Evolutionary conservation across 2,888 invertebrate species (phyloP).

Genomic region (Yponomeuta sedellus): DNA sequence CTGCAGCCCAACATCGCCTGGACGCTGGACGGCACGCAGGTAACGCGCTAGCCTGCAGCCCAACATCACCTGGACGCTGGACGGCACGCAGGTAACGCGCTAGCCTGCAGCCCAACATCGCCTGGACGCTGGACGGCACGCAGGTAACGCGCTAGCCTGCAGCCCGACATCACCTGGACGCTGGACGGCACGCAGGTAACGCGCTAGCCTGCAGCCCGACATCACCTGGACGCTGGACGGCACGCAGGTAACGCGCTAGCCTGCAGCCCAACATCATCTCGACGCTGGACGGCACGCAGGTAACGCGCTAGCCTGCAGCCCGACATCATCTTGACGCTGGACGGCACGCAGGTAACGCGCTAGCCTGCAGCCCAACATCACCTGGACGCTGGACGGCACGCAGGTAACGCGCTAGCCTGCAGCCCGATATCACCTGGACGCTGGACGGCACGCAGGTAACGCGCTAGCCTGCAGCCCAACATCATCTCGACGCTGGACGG

Average conservation of each 20-base stretch:
- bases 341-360: constrained; percentile 69
- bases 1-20: constrained; percentile 79
- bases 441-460: constrained; percentile 72
- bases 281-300: constrained; percentile 75
- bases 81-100: constrained; percentile 69
- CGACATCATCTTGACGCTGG: constrained; percentile 78
- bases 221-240: constrained; percentile 79
- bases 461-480: constrained; percentile 76
- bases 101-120: constrained; percentile 77
- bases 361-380: constrained; percentile 77
- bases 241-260: constrained; percentile 64
- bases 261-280: constrained; percentile 79
- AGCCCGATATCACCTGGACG: constrained; percentile 78
- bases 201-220: constrained; percentile 76
- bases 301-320: constrained; percentile 73
- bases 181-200: constrained; percentile 72
- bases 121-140: constrained; percentile 77
- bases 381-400: constrained; percentile 77
- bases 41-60: constrained; percentile 73
- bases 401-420: constrained; percentile 72
- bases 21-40: constrained; percentile 75
- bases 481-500: constrained; percentile 79
- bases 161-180: constrained; percentile 78
- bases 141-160: constrained; percentile 72
- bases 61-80: constrained; percentile 78